A percentile compares a stretch with the other conserved stretches of the same genome.
These are phyloP conservation scores for Falco columbarius DNA, from an alignment of 2,797 vertebrate species.

Conservation along the genomic window DNA sequence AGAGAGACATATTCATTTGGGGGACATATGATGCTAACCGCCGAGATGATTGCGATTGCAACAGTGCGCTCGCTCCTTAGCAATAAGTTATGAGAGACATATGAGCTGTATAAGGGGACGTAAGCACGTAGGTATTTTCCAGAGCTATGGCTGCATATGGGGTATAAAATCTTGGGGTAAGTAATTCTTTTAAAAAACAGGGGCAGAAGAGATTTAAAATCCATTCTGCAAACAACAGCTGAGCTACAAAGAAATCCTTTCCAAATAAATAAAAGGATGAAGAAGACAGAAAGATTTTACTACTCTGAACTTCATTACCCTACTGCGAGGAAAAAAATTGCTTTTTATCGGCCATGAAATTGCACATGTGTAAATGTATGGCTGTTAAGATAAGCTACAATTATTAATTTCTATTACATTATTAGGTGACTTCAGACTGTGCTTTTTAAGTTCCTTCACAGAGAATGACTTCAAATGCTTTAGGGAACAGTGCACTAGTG, in stretches of 20 bases:
- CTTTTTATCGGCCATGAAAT: not conserved
- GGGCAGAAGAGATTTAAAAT: conserved; percentile 7
- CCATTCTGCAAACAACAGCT: fast-evolving
- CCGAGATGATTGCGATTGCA: fast-evolving
- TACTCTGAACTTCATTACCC: not conserved
- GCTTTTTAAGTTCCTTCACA: not conserved
- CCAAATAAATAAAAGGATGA: conserved; percentile 25
- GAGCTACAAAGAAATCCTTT: conserved; percentile 1
- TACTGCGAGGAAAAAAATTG: not conserved
- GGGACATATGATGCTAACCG: fast-evolving
- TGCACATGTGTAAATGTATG: not conserved
- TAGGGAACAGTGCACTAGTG: not conserved
- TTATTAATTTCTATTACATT: not conserved
- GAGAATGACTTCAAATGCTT: not conserved
- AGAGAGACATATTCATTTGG: not conserved
- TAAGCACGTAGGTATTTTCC: not conserved
- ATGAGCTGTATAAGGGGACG: not conserved
- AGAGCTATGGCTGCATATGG: not conserved
- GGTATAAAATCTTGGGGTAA: not conserved
- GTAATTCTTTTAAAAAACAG: not conserved
- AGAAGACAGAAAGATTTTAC: conserved; percentile 5
- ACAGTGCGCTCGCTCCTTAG: not conserved
- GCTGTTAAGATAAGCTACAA: not conserved
- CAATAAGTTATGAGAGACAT: not conserved
- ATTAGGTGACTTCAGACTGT: not conserved